Evolutionary conservation across 2,888 invertebrate genomes (phyloP), one percentile per base, ranked within the genome.

Genomic region (Pediacus dermestoides): DNA sequence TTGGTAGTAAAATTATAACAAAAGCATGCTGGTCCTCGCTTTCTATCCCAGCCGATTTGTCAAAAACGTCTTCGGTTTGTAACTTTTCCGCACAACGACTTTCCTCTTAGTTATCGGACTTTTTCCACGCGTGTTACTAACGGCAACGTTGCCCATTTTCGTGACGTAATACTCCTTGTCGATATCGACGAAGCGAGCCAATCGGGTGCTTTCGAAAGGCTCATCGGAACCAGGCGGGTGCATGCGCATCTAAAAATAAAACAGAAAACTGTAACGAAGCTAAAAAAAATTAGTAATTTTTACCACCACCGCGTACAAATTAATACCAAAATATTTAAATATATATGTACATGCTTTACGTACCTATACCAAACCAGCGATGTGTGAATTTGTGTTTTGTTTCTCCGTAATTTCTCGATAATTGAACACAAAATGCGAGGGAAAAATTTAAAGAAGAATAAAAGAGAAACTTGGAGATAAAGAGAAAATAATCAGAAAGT

Each of bases 151-250:
- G 9, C 48, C 53, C 34, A 63, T 45, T 42, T 62, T 62, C 54
- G 59, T 57, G 21, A 61, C 44, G 44, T 62, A 63, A 48, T 59
- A 59, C 39, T 73, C 68, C 46, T 68, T 72, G 48, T 75, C 74
- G 36, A 72, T 64, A 39, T 70, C 61, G 52, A 74, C 59, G 53
- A 78, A 78, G 47, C 72, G 70, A 45, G 70, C 67, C 30, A 78
- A 58, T 37, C 73, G 4, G 23, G 23, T 64, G 27, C 73, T 75
- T 48, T 77, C 74, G 53, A 70, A 77, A 2, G 76, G 25, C 64
- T 70, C 67, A 34, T 80, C 78, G 50, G 77, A 77, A 54, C 81
- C 81, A 9, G 82, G 82, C 14, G 82, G 82, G 66, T 78, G 76
- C 55, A 78, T 74, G 53, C 82, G 72, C 78, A 80, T 82, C 82